Evolutionary conservation across 2,113 vertebrate species (phyloP), one percentile per base, ranked within the genome.

Genomic region (Pterocles burchelli): DNA sequence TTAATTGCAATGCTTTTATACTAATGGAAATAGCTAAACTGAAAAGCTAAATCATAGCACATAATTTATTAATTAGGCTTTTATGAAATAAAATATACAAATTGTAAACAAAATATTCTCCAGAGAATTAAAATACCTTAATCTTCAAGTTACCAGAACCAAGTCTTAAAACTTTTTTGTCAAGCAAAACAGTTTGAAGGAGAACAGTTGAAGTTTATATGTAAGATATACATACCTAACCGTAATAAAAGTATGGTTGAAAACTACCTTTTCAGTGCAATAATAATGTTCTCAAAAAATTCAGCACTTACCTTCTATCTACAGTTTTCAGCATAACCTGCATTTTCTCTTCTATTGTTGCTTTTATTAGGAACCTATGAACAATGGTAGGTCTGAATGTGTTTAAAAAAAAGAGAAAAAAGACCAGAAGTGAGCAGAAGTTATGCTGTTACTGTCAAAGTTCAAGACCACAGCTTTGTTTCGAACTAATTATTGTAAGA

Each of bases 291-390:
- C 61, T 19, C 2, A 46, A 93, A 90, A 58, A 55, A 63, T 4
- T 48, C 31, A 68, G 36, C 11, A 70, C 86, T 24, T 96, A 99
- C 99, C 98, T 99, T 94, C 98, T 99, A 85, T 99, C 99, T 22
- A 98, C 99, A 28, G 99, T 99, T 97, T 99, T 99, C 95, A 99
- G 85, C 99, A 99, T 99, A 13, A 98, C 98, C 93, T 99, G 99
- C 99, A 99, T 99, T 95, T 99, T 97, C 93, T 99, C 99, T 96
- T 99, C 99, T 93, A 99, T 99, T 33, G 99, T 99, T 73, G 99
- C 99, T 97, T 99, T 99, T 97, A 99, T 99, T 89, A 99, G 97
- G 97, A 99, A 99, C 86, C 99, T 98, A 97, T 99, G 99, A 76
- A 99, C 99, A 95, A 99, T 99, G 5, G 99, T 99, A n/a, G 99